These are phyloP conservation scores for Alexandromys fortis DNA, from an alignment of 2,113 vertebrate species.

Conservation along the genomic window DNA sequence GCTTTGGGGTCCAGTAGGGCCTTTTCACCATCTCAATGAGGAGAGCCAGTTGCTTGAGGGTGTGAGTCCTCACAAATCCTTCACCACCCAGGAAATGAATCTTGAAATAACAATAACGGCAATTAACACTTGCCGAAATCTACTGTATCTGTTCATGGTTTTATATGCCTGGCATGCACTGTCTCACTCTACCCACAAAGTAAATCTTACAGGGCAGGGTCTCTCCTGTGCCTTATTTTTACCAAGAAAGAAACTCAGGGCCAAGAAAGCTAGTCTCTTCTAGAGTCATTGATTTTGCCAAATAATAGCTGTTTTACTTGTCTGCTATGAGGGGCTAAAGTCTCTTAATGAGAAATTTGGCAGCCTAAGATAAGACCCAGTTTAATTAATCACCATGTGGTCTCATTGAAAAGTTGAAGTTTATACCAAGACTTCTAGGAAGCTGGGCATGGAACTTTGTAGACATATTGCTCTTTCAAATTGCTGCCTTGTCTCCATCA, in stretches of 20 bases:
- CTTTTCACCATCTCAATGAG: constrained; percentile 14
- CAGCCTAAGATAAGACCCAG: neutral
- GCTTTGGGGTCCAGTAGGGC: neutral
- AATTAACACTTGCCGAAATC: neutral
- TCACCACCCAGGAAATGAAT: neutral
- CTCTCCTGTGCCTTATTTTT: neutral
- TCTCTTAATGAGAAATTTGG: neutral
- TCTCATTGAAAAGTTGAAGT: neutral
- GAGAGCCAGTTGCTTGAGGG: neutral
- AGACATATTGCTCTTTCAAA: neutral
- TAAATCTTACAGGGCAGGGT: no score
- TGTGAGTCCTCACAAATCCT: constrained; percentile 39
- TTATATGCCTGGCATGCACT: neutral
- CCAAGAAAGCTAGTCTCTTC: neutral
- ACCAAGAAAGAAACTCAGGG: neutral
- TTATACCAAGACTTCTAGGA: neutral
- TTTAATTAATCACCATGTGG: neutral
- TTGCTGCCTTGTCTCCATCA: neutral
- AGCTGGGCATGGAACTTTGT: neutral
- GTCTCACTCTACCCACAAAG: rapidly evolving
- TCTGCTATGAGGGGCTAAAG: neutral
- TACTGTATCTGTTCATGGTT: neutral
- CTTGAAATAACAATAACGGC: constrained; percentile 5
- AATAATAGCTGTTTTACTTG: neutral
- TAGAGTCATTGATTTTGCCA: neutral